A percentile compares a stretch with the other conserved stretches of the same genome.
phyloP scores from a whole-genome alignment of 2,113 vertebrate species.

The Callocephalon fimbriatum region DNA sequence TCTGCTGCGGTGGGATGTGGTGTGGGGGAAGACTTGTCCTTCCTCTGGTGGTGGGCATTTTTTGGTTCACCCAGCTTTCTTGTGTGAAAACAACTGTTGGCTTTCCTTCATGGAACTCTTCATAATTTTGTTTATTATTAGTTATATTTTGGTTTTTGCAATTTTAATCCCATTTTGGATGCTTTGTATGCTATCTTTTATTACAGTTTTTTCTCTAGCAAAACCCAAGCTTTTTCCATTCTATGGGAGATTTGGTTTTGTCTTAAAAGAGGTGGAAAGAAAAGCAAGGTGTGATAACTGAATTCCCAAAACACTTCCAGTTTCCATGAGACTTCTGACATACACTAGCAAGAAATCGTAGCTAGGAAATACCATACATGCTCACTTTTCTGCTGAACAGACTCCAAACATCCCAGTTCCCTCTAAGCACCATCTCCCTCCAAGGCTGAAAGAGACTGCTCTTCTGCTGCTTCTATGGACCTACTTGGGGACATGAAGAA shows the following conservation, averaged over 20 bases:
- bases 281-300: background rate
- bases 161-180: background rate
- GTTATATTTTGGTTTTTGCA: background rate
- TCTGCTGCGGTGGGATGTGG: background rate
- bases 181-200: background rate
- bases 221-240: background rate
- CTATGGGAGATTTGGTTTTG: background rate
- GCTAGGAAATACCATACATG: rapidly evolving
- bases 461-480: background rate
- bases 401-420: background rate
- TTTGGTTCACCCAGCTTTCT: background rate
- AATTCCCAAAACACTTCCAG: background rate
- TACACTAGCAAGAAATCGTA: background rate
- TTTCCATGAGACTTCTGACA: background rate
- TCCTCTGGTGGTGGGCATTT: rapidly evolving
- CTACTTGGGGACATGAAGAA: background rate
- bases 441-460: background rate
- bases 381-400: background rate
- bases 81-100: background rate
- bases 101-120: background rate
- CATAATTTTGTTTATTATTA: background rate
- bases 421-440: background rate
- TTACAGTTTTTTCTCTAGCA: background rate
- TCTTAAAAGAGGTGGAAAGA: background rate
- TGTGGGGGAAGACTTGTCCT: background rate